Percentiles rank a stretch among this genome's conserved stretches.
Conservation (phyloP, 1,140 invertebrate species). For the Drosophila nigrodunni region DNA sequence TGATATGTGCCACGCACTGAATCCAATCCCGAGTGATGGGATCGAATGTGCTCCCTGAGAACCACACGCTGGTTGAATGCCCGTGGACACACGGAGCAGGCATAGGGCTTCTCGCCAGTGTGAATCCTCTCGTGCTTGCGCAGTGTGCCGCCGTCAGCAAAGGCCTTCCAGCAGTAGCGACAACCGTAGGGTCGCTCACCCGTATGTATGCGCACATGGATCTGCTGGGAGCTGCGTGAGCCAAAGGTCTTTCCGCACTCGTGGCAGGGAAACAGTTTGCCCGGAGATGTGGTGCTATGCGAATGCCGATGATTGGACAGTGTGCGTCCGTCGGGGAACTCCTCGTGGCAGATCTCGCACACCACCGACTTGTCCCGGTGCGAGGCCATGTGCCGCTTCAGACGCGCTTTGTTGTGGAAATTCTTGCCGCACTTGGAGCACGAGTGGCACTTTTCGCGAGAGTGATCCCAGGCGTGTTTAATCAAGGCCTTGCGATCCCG, state of each 20-base stretch:
- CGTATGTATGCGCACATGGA: constrained; percentile 95
- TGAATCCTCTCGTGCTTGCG: constrained; percentile 99
- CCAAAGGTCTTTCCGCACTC: constrained; percentile 94
- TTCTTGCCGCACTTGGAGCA: constrained; percentile 89
- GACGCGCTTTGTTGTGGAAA: constrained; percentile 89
- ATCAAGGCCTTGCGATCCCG: constrained; percentile 88
- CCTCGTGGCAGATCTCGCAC: constrained; percentile 90
- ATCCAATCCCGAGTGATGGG: constrained; percentile 92
- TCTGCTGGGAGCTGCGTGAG: constrained; percentile 95
- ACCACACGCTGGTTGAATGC: constrained; percentile 94
- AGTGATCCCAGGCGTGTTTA: constrained; percentile 89
- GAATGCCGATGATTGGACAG: constrained; percentile 90
- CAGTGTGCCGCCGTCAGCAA: constrained; percentile 98
- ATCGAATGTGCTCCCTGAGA: constrained; percentile 91
- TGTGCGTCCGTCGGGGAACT: constrained; percentile 89
- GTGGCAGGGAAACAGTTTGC: constrained; percentile 92
- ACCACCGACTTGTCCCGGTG: constrained; percentile 89
- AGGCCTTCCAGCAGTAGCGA: constrained; percentile 99
- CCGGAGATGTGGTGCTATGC: constrained; percentile 86
- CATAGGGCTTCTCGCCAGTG: constrained; percentile 97
- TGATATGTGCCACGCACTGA: constrained; percentile 87
- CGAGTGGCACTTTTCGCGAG: constrained; percentile 87
- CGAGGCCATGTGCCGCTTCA: constrained; percentile 88
- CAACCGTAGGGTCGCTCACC: constrained; percentile 93
- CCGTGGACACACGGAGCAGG: constrained; percentile 96